A percentile compares a stretch with the other conserved stretches of the same genome.
phyloP scores from a whole-genome alignment of 2,888 invertebrate genomes.

The Subacronicta megacephala region DNA sequence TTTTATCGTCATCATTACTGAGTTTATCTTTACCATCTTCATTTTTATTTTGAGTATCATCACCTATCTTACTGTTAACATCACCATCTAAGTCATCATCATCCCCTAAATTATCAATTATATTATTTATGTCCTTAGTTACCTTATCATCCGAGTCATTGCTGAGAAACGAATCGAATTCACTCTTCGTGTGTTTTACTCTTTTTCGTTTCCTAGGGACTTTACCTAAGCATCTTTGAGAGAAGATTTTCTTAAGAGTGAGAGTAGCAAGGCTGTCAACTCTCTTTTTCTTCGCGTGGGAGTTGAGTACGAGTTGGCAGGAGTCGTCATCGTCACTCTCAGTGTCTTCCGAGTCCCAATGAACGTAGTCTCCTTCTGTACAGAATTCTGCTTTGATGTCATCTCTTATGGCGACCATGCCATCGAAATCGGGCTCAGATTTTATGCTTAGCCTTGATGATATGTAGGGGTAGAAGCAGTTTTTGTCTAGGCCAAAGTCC shows the following conservation, averaged over 20 bases:
- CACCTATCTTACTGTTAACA: not conserved
- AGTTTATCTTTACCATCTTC: not conserved
- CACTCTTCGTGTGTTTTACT: slow-evolving; percentile 30
- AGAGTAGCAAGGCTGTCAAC: slow-evolving; percentile 66
- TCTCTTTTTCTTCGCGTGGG: slow-evolving; percentile 27
- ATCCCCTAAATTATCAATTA: slow-evolving; percentile 64
- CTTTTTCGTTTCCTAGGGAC: slow-evolving; percentile 67
- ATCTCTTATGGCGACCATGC: slow-evolving; percentile 73
- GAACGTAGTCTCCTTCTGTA: slow-evolving; percentile 61
- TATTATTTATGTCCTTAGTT: slow-evolving; percentile 60
- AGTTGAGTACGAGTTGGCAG: slow-evolving; percentile 1
- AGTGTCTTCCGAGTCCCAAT: slow-evolving; percentile 73
- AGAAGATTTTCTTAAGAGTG: slow-evolving; percentile 74
- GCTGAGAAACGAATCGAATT: slow-evolving; percentile 45
- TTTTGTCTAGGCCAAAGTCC: slow-evolving; percentile 74
- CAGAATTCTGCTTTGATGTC: slow-evolving; percentile 65
- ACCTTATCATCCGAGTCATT: slow-evolving; percentile 50
- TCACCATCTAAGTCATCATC: slow-evolving; percentile 14
- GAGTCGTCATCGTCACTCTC: slow-evolving; percentile 32
- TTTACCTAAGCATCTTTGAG: slow-evolving; percentile 68
- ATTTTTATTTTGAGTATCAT: not conserved
- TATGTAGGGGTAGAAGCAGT: slow-evolving; percentile 72
- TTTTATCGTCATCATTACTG: not conserved
- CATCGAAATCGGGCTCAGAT: slow-evolving; percentile 60
- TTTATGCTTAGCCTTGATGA: slow-evolving; percentile 57